Evolutionary conservation across 2,113 vertebrate genomes (phyloP).

Genomic region (Nyctibius bracteatus): DNA sequence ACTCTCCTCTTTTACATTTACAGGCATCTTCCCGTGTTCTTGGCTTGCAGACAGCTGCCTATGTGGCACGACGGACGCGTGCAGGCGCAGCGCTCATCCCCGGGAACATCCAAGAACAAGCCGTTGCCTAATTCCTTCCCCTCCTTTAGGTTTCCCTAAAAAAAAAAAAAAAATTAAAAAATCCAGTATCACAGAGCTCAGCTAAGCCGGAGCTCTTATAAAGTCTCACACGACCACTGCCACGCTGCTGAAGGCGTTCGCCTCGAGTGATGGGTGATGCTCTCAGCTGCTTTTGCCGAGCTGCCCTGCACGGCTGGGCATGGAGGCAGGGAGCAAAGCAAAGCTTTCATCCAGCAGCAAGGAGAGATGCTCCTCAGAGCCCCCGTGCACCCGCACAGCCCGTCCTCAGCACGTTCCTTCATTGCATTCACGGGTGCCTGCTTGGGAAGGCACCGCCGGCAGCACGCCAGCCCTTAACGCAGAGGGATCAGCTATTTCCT

Average conservation of each 20-base stretch:
- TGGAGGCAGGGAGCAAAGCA: background rate
- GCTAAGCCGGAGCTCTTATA: background rate
- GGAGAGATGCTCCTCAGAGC: background rate
- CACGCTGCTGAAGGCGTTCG: fast-evolving
- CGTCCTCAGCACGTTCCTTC: fast-evolving
- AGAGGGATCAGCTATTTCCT: background rate
- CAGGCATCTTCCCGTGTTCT: background rate
- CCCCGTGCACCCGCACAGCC: background rate
- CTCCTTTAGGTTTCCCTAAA: background rate
- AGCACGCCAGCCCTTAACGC: fast-evolving
- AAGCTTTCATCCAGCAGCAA: fast-evolving
- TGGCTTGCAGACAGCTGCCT: conserved; percentile 30
- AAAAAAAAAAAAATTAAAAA: background rate
- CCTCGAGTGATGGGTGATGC: fast-evolving
- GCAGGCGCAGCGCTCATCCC: background rate
- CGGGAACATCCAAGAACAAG: background rate
- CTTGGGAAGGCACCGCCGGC: background rate
- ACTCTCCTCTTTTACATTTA: background rate
- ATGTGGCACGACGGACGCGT: conserved; percentile 16
- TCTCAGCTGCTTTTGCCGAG: background rate
- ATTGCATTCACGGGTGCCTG: fast-evolving
- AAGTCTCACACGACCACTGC: fast-evolving
- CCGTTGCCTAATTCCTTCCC: background rate
- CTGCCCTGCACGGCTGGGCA: background rate
- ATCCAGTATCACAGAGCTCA: background rate